Conservation (phyloP, 2,888 invertebrate genomes). For the Azorinus chamasolen region DNA sequence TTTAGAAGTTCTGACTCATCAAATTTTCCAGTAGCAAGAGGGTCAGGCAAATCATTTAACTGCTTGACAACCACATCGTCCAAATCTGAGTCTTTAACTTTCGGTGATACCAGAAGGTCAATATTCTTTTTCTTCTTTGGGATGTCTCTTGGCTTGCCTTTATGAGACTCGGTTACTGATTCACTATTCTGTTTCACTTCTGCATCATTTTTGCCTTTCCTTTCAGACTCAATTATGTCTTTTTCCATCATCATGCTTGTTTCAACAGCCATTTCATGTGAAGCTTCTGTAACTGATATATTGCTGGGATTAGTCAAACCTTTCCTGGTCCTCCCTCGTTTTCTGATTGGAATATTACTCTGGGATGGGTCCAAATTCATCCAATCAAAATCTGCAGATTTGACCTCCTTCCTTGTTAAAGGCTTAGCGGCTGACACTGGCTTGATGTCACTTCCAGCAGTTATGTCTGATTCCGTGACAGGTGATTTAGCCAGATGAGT, state of each 20-base stretch:
- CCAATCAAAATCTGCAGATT: slow-evolving; percentile 43
- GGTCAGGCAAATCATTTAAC: slow-evolving; percentile 43
- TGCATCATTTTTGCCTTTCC: neutral
- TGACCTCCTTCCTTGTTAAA: no score
- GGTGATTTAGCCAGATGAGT: no score
- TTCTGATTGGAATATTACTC: slow-evolving; percentile 62
- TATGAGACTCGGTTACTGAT: neutral
- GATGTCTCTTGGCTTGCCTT: neutral
- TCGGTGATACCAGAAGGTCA: neutral
- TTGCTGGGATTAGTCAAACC: no score
- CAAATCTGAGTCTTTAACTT: neutral
- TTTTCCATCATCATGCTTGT: no score
- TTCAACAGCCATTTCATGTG: no score
- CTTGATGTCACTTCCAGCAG: no score
- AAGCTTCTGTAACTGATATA: no score
- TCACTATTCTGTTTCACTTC: neutral
- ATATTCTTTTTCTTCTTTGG: neutral
- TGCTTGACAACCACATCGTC: neutral
- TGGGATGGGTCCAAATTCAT: slow-evolving; percentile 45
- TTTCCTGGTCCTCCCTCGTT: slow-evolving; percentile 54
- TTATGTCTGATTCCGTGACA: no score
- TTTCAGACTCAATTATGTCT: no score
- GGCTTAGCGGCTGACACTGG: no score
- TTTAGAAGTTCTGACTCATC: slow-evolving; percentile 54
- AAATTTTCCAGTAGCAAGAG: slow-evolving; percentile 50